Evolutionary conservation across 1,140 invertebrate genomes (phyloP).

Genomic region (Bemisia tabaci): DNA sequence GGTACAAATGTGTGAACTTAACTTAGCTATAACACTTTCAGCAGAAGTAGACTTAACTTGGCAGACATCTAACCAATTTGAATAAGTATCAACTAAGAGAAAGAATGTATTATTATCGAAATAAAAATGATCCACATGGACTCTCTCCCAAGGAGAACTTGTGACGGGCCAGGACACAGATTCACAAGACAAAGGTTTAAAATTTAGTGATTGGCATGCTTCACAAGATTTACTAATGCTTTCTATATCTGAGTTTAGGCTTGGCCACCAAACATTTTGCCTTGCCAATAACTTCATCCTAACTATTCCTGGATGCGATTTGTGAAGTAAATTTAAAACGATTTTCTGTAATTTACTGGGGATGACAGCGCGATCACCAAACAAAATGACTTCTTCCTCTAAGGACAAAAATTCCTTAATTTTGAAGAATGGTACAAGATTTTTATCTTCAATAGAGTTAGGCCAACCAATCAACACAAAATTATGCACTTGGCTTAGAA

Average conservation of each 20-base stretch:
- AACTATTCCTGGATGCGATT: conserved; percentile 32
- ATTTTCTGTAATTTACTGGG: conserved; percentile 19
- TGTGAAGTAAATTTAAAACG: conserved; percentile 29
- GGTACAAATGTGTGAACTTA: too few species aligned
- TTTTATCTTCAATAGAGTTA: too few species aligned
- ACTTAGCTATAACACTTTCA: too few species aligned
- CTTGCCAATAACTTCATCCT: conserved; percentile 36
- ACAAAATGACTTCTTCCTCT: conserved; percentile 17
- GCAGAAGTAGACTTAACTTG: too few species aligned
- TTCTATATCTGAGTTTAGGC: conserved; percentile 33
- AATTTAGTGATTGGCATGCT: conserved; percentile 4
- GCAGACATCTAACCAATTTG: too few species aligned
- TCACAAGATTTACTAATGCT: conserved; percentile 11
- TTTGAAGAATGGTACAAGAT: too few species aligned
- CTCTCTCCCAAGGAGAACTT: conserved; percentile 13
- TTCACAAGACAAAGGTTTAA: background rate
- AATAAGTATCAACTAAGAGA: too few species aligned
- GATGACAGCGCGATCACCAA: conserved; percentile 23
- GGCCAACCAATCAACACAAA: too few species aligned
- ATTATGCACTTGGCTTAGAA: too few species aligned
- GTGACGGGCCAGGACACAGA: conserved; percentile 9
- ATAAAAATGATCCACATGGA: conserved; percentile 32
- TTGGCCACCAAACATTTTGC: conserved; percentile 33
- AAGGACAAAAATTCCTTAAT: conserved; percentile 16
- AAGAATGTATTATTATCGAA: conserved; percentile 24